Conservation (phyloP, 2,113 vertebrate species). For the Candoia aspera region DNA sequence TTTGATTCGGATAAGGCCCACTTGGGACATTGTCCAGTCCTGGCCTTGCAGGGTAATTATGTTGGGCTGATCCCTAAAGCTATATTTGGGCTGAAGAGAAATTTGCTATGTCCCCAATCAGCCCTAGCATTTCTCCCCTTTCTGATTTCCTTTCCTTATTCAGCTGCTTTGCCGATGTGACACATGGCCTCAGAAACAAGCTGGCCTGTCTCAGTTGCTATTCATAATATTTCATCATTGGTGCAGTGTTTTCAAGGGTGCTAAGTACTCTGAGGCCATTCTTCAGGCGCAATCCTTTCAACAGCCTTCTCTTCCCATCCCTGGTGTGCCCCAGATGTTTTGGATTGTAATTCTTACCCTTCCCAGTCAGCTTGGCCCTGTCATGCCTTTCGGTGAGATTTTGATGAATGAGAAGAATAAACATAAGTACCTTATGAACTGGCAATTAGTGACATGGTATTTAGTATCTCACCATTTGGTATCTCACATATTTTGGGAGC, state of each 20-base stretch:
- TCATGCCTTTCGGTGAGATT: background rate
- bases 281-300: background rate
- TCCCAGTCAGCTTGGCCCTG: background rate
- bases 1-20: background rate
- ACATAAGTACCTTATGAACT: background rate
- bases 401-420: background rate
- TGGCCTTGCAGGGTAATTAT: slow-evolving; percentile 5
- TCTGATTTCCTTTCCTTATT: background rate
- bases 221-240: background rate
- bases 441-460: background rate
- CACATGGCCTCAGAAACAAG: background rate
- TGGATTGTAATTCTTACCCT: background rate
- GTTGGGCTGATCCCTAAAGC: background rate
- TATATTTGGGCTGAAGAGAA: background rate
- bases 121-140: background rate
- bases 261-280: background rate
- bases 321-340: background rate
- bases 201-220: background rate
- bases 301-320: background rate
- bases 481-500: background rate
- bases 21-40: background rate
- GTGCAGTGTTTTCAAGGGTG: background rate
- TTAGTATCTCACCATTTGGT: background rate
- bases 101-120: background rate
- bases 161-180: background rate